Percentiles rank a stretch among this genome's conserved stretches.
Evolutionary conservation across 2,888 invertebrate genomes (phyloP).

Genomic region (Drosophila affinis): DNA sequence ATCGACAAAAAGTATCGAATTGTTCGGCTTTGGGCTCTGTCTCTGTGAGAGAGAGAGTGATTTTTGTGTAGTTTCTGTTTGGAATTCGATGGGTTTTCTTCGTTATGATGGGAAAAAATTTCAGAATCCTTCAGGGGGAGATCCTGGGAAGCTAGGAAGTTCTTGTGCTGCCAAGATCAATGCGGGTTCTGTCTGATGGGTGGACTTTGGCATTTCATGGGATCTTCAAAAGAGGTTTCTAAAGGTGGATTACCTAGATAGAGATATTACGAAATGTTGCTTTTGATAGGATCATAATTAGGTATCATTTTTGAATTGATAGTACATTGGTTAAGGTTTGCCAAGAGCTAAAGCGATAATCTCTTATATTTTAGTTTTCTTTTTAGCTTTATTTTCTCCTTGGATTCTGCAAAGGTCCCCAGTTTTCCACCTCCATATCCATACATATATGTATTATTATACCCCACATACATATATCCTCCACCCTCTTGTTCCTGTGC

Average conservation of each 20-base stretch:
- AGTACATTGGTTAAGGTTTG: neutral
- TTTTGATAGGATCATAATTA: neutral
- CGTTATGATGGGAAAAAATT: slow-evolving; percentile 64
- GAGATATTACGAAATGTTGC: neutral
- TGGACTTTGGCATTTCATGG: neutral
- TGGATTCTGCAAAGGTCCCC: neutral
- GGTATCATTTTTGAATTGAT: neutral
- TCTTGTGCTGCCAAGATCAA: slow-evolving; percentile 40
- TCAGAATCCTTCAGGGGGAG: slow-evolving; percentile 47
- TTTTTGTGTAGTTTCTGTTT: slow-evolving; percentile 56
- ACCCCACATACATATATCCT: neutral
- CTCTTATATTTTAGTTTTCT: too few species aligned
- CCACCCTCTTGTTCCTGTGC: slow-evolving; percentile 19
- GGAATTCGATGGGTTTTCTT: slow-evolving; percentile 53
- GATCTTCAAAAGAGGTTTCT: neutral
- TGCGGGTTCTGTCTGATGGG: slow-evolving; percentile 51
- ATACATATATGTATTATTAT: neutral
- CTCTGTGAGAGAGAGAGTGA: slow-evolving; percentile 36
- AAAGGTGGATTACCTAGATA: neutral
- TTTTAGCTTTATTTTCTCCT: too few species aligned
- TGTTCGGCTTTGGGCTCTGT: slow-evolving; percentile 32
- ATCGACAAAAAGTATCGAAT: slow-evolving; percentile 76
- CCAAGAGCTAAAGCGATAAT: neutral
- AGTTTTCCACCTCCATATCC: neutral
- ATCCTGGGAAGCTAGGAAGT: slow-evolving; percentile 58